Percentiles rank a stretch among this genome's conserved stretches.
phyloP scores from a whole-genome alignment of 2,113 vertebrate genomes.

The Laterallus jamaicensis region DNA sequence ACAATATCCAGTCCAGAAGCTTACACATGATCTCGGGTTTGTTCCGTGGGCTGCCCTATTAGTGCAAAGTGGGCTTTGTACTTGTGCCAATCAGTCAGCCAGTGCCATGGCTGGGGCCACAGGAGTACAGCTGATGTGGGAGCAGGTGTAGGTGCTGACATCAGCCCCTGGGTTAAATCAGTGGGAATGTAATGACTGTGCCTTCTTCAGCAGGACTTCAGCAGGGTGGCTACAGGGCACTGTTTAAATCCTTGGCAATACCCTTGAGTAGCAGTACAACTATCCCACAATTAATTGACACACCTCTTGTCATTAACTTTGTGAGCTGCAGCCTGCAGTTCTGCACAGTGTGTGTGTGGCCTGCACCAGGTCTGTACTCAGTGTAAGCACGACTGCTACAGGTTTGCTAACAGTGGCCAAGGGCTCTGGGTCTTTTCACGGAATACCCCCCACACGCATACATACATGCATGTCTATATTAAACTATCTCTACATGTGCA shows the following conservation, averaged over 20 bases:
- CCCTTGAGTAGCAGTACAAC: fast-evolving
- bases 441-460: fast-evolving
- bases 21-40: too few relatives aligned
- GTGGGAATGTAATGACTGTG: too few relatives aligned
- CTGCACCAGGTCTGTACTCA: fast-evolving
- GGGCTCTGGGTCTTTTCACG: neutral
- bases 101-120: fast-evolving
- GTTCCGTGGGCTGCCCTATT: too few relatives aligned
- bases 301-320: fast-evolving
- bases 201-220: neutral
- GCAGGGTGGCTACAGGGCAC: fast-evolving
- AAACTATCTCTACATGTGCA: too few relatives aligned
- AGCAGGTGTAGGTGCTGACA: fast-evolving
- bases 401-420: too few relatives aligned
- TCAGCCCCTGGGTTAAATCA: neutral
- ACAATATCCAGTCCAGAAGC: too few relatives aligned
- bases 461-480: too few relatives aligned
- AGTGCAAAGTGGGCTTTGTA: too few relatives aligned
- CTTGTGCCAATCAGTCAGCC: too few relatives aligned
- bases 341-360: neutral
- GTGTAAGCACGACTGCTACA: fast-evolving
- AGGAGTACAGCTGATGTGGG: fast-evolving
- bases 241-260: neutral
- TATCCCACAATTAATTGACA: fast-evolving
- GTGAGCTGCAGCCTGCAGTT: fast-evolving